A percentile compares a stretch with the other conserved stretches of the same genome.
Evolutionary conservation across 2,888 invertebrate species (phyloP).

Genomic region (Margaritifera margaritifera): DNA sequence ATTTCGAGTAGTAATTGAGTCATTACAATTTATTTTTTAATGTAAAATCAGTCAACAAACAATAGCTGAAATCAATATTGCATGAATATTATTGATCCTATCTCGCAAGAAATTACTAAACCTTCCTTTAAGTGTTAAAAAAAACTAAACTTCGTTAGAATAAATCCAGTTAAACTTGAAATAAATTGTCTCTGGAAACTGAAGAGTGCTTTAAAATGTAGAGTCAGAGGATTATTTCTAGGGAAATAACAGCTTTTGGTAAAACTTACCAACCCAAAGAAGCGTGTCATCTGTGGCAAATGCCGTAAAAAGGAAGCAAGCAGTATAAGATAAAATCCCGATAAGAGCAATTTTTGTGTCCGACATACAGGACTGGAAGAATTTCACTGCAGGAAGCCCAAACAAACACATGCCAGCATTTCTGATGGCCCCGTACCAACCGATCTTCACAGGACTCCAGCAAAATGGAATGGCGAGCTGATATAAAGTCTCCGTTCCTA

Average conservation of each 20-base stretch:
- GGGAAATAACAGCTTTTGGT: neutral
- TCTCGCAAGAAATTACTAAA: too few species aligned
- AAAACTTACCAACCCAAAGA: conserved; percentile 32
- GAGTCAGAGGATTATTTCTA: neutral
- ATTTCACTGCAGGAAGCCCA: conserved; percentile 12
- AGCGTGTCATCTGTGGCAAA: conserved; percentile 20
- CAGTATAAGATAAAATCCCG: conserved; percentile 15
- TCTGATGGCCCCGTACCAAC: conserved; percentile 22
- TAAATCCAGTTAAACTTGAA: too few species aligned
- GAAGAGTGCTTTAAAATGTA: conserved; percentile 1
- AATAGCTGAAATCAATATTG: too few species aligned
- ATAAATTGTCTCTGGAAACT: too few species aligned
- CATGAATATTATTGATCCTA: too few species aligned
- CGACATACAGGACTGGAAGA: conserved; percentile 25
- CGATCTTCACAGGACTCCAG: conserved; percentile 34
- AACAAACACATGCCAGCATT: conserved; percentile 22
- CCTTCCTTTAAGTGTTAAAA: too few species aligned
- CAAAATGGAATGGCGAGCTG: conserved; percentile 37
- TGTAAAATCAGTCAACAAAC: too few species aligned
- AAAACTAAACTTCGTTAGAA: too few species aligned
- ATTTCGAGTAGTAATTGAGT: too few species aligned
- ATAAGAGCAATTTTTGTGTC: conserved; percentile 23
- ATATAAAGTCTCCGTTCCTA: conserved; percentile 26
- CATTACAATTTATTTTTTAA: too few species aligned
- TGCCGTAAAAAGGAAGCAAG: conserved; percentile 23